Base-by-base conservation (phyloP, 2,797 vertebrate species). In the Erpetoichthys calabaricus region DNA sequence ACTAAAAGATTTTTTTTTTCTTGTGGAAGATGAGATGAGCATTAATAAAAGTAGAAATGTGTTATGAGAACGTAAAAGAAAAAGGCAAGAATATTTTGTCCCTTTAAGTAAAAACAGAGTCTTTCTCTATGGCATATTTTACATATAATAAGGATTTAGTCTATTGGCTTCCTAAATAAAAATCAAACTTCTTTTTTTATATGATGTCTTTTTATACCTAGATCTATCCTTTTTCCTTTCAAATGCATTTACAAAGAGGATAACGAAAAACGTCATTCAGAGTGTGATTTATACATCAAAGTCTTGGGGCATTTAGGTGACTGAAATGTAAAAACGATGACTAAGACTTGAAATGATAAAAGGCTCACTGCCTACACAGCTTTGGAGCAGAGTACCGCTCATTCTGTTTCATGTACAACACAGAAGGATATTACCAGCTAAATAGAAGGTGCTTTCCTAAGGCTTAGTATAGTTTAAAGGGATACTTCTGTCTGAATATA, bases 241-340 rank as follows among this genome's bases (percentile, higher is more conserved):
- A 45, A 52, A 59, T 51, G 49, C 43, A 45, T 49, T 59, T 59
- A 56, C 62, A 53, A 53, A 56, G 45, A 63, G 59, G 53, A 6
- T 41, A 55, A 54, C 46, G 25, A 45, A 8, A 52, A 45, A 51
- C 59, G 47, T 7, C 49, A 8, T 8, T 47, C 50, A 55, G 25
- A 54, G 67, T 75, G 81, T 76, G 68, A 71, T 74, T 75, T 73
- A 68, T 63, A 75, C 70, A 76, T 77, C 67, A 68, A 69, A 72
- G 67, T 68, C 54, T 71, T 79, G 67, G 63, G 71, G 70, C 71
- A 78, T 53, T 45, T 25, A 5, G 76, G 75, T 73, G 70, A 76
- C 76, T 80, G 62, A 75, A 77, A 75, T 66, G 61, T 25, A 70
- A 69, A 56, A 60, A 63, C 25, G 62, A 71, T 72, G 64, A 76